Percentiles rank a stretch among this genome's conserved stretches.
Conservation (phyloP, 2,797 vertebrate species). For the Acrocephalus scirpaceus region DNA sequence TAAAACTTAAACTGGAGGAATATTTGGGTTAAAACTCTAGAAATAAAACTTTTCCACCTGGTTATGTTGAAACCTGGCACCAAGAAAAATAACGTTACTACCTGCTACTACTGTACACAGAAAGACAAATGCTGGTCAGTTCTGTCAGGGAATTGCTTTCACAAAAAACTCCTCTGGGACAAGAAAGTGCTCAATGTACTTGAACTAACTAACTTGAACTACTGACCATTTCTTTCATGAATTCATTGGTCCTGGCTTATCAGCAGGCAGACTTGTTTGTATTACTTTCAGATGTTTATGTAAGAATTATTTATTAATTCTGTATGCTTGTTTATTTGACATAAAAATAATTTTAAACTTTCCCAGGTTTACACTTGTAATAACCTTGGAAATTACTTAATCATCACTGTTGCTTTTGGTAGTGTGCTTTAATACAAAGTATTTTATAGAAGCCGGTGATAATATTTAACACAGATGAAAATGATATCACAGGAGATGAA, state of each 20-base stretch:
- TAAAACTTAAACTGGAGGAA: not conserved
- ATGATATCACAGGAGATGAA: not conserved
- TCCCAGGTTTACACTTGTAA: not conserved
- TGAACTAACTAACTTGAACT: no score
- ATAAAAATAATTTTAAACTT: not conserved
- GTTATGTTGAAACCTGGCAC: not conserved
- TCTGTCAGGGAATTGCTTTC: not conserved
- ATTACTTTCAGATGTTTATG: not conserved
- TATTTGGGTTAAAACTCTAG: not conserved
- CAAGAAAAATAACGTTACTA: not conserved
- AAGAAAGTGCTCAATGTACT: not conserved
- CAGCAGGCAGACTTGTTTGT: not conserved
- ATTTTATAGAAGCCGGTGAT: not conserved
- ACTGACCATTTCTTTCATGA: not conserved
- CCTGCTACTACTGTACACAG: accelerated
- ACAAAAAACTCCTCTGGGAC: not conserved
- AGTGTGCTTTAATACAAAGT: not conserved
- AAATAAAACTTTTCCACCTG: not conserved
- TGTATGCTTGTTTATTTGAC: not conserved
- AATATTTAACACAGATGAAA: not conserved
- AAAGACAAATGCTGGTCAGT: not conserved
- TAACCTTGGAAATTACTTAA: not conserved
- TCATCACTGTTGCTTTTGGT: not conserved
- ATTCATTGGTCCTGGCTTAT: not conserved
- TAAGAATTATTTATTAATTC: not conserved